These are phyloP conservation scores for Stenolophus ochropezus DNA, from an alignment of 2,888 invertebrate species.

Conservation along the genomic window DNA sequence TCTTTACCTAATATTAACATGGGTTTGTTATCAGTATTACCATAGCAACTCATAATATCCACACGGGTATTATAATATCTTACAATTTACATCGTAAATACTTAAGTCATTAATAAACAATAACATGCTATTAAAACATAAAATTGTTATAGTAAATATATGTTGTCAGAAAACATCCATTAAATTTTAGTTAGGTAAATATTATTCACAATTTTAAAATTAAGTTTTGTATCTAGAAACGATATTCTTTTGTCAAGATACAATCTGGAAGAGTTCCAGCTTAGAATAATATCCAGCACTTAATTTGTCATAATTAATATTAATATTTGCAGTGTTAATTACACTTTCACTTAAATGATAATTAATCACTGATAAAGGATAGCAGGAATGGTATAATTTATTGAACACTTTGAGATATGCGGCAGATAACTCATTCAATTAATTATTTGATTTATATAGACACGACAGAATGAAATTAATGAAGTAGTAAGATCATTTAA, in stretches of 20 bases:
- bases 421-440: background rate
- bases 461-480: background rate
- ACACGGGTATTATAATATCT: too few relatives aligned
- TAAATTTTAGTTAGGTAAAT: too few relatives aligned
- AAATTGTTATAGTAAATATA: too few relatives aligned
- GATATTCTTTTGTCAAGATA: background rate
- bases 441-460: background rate
- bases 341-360: background rate
- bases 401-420: background rate
- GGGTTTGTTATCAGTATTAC: too few relatives aligned
- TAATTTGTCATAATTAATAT: constrained; percentile 10
- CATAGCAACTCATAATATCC: too few relatives aligned
- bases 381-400: background rate
- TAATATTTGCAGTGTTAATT: constrained; percentile 2
- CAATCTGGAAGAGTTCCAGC: background rate
- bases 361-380: constrained; percentile 7
- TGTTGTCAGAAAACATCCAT: too few relatives aligned
- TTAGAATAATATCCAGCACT: background rate
- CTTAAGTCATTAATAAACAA: too few relatives aligned
- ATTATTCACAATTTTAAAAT: too few relatives aligned
- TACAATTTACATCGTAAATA: too few relatives aligned
- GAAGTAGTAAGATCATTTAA: background rate
- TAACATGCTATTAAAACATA: too few relatives aligned
- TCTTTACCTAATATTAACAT: too few relatives aligned
- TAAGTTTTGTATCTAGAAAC: background rate